Evolutionary conservation across 2,888 invertebrate species (phyloP).

Genomic region (Azorinus chamasolen): DNA sequence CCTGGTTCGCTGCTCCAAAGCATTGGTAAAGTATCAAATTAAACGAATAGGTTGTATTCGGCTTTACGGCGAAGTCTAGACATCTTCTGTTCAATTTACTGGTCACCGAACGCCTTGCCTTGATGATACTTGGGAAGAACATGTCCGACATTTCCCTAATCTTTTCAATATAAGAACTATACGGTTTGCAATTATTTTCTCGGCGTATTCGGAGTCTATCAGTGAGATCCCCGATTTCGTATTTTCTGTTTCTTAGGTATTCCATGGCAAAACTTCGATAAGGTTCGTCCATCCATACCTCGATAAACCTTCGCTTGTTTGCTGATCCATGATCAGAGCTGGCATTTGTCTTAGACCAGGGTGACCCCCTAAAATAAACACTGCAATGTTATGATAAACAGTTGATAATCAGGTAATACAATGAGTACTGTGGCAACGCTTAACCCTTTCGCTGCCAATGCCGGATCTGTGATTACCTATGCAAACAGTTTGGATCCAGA

Average conservation of each 20-base stretch:
- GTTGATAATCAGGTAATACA: no score
- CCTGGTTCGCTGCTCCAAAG: no score
- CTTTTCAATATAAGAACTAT: conserved; percentile 32
- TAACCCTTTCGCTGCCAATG: no score
- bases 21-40: no score
- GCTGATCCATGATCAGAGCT: conserved; percentile 3
- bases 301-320: no score
- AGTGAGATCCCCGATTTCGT: conserved; percentile 9
- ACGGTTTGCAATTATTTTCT: conserved; percentile 42
- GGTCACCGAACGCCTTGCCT: conserved; percentile 6
- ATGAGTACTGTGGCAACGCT: no score
- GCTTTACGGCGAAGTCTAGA: no score
- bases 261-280: conserved; percentile 12
- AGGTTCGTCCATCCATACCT: conserved; percentile 47
- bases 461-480: no score
- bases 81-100: conserved; percentile 16
- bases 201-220: conserved; percentile 21
- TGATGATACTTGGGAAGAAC: conserved; percentile 13
- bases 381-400: no score
- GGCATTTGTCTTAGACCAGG: conserved; percentile 24
- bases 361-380: conserved; percentile 30
- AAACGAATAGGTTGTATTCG: no score
- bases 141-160: conserved; percentile 32
- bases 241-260: conserved; percentile 16
- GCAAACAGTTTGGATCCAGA: no score